Evolutionary conservation across 2,797 vertebrate species (phyloP).

Genomic region (Alauda arvensis): DNA sequence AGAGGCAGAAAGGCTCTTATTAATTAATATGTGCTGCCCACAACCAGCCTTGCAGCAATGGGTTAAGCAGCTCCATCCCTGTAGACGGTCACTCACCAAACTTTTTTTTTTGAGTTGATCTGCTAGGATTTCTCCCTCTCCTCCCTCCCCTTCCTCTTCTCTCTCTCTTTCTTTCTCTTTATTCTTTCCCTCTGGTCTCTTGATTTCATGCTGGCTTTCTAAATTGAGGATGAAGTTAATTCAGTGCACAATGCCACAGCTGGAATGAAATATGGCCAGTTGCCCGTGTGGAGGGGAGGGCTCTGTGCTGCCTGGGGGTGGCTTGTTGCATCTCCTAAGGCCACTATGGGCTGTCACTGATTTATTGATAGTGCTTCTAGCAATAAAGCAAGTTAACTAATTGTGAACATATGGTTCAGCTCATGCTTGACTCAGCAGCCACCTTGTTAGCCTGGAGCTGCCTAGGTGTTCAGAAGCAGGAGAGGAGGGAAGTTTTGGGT

Average conservation of each 20-base stretch:
- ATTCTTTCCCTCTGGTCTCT: constrained; percentile 56
- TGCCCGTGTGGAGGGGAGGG: constrained; percentile 54
- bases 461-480: constrained; percentile 68
- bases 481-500: constrained; percentile 71
- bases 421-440: constrained; percentile 58
- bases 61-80: constrained; percentile 50
- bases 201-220: constrained; percentile 84
- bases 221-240: constrained; percentile 83
- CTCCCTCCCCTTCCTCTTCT: constrained; percentile 40
- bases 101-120: constrained; percentile 47
- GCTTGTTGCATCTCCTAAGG: constrained; percentile 67
- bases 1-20: constrained; percentile 22
- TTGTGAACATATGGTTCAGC: constrained; percentile 80
- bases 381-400: constrained; percentile 74
- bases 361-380: constrained; percentile 68
- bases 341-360: constrained; percentile 61
- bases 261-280: constrained; percentile 74
- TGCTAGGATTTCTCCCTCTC: constrained; percentile 47
- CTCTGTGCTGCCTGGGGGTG: constrained; percentile 42
- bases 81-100: constrained; percentile 55
- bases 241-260: constrained; percentile 75
- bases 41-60: constrained; percentile 42
- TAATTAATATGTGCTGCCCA: constrained; percentile 23
- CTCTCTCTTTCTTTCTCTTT: constrained; percentile 45
- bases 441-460: constrained; percentile 74